A percentile compares a stretch with the other conserved stretches of the same genome.
Evolutionary conservation across 2,113 vertebrate species (phyloP).

Genomic region (Gnathonemus echidnorhynchus): DNA sequence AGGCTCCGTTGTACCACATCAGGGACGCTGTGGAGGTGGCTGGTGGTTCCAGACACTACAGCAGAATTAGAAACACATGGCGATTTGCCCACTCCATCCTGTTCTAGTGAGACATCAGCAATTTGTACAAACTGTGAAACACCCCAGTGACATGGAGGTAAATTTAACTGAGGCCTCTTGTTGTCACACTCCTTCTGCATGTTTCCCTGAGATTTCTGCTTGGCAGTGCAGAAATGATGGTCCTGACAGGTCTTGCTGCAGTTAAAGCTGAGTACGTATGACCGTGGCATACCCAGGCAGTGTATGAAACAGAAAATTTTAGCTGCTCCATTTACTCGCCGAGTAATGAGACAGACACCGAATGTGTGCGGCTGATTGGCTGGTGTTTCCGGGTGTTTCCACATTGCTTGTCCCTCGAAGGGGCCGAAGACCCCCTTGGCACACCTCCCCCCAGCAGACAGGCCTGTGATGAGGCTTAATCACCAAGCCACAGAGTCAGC

Average conservation of each 20-base stretch:
- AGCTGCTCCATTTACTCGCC: not conserved
- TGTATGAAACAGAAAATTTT: not conserved
- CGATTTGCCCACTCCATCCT: not conserved
- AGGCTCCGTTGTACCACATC: not conserved
- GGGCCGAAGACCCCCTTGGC: not conserved
- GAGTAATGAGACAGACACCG: not conserved
- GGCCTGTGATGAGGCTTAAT: constrained; percentile 50
- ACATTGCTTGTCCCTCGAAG: not conserved
- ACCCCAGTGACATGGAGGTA: constrained; percentile 33
- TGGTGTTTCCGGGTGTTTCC: not conserved
- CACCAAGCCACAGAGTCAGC: constrained; percentile 27
- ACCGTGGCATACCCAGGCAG: not conserved
- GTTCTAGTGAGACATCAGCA: not conserved
- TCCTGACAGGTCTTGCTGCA: not conserved
- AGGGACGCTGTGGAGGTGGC: not conserved
- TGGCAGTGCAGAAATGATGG: not conserved
- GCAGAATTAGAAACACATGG: not conserved
- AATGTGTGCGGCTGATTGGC: not conserved
- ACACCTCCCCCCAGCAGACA: constrained; percentile 15
- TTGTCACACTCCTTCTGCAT: not conserved
- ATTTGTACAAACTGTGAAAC: not conserved
- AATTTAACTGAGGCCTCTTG: constrained; percentile 32
- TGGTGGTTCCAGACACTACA: not conserved
- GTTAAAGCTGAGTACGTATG: not conserved
- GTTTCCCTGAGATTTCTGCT: not conserved